Conservation (phyloP, 1,140 invertebrate species). For the Drosophila arawakana region DNA sequence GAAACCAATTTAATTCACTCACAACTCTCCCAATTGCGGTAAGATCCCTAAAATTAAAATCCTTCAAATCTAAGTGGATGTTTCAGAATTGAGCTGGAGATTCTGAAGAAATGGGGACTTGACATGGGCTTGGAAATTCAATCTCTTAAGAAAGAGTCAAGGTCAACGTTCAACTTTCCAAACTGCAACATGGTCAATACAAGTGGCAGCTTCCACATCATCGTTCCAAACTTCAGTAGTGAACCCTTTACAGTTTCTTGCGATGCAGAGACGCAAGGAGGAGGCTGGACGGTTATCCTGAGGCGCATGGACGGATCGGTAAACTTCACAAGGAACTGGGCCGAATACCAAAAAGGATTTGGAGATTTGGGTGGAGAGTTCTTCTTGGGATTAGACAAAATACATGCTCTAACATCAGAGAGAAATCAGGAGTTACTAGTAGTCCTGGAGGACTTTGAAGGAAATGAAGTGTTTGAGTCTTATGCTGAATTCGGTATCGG, state of each 20-base stretch:
- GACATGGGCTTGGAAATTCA: too few relatives aligned
- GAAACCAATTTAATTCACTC: too few relatives aligned
- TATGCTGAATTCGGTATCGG: not conserved
- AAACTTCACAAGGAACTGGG: not conserved
- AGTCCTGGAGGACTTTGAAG: not conserved
- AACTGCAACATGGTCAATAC: not conserved
- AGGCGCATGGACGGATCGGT: not conserved
- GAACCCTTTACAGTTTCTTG: not conserved
- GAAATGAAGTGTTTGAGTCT: not conserved
- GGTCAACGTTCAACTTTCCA: too few relatives aligned
- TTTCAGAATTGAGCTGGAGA: too few relatives aligned
- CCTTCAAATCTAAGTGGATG: too few relatives aligned
- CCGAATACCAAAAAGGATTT: not conserved
- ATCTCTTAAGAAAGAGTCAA: too few relatives aligned
- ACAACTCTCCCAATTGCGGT: too few relatives aligned
- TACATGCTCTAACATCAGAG: not conserved
- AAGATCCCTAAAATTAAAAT: too few relatives aligned
- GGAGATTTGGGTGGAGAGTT: not conserved
- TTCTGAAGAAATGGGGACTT: too few relatives aligned
- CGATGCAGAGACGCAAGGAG: not conserved
- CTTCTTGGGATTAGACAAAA: conserved; percentile 5
- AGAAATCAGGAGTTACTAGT: not conserved
- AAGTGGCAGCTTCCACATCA: not conserved
- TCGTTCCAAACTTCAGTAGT: not conserved
- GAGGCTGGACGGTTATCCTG: conserved; percentile 1